phyloP scores from a whole-genome alignment of 2,113 vertebrate species.

The Alexandromys fortis region DNA sequence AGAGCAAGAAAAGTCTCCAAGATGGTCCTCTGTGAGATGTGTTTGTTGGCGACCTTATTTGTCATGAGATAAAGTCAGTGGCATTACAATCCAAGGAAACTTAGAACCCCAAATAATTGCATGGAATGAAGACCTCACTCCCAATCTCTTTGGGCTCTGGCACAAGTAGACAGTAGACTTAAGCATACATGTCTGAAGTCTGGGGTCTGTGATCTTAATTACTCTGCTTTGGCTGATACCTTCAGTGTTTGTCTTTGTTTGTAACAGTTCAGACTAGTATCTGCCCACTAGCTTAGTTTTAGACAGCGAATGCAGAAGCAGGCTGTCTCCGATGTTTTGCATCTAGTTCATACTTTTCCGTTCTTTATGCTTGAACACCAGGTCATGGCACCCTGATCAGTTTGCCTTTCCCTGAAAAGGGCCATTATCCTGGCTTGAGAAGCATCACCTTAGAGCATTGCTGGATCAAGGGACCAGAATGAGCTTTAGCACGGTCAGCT shows the following conservation, averaged over 20 bases:
- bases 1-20: neutral
- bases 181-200: neutral
- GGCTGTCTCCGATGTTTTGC: neutral
- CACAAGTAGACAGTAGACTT: neutral
- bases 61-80: neutral
- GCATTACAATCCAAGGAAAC: neutral
- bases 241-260: neutral
- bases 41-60: neutral
- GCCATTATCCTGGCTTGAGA: neutral
- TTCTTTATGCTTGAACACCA: neutral
- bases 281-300: neutral
- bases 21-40: neutral
- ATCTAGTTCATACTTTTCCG: neutral
- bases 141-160: neutral
- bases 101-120: neutral
- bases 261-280: neutral
- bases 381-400: neutral
- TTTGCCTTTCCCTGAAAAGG: neutral
- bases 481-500: neutral
- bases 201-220: neutral
- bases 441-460: neutral
- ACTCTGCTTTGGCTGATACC: neutral
- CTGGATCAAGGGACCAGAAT: neutral
- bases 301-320: neutral
- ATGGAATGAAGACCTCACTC: neutral